phyloP scores from a whole-genome alignment of 2,113 vertebrate genomes.

The Lagenorhynchus albirostris region DNA sequence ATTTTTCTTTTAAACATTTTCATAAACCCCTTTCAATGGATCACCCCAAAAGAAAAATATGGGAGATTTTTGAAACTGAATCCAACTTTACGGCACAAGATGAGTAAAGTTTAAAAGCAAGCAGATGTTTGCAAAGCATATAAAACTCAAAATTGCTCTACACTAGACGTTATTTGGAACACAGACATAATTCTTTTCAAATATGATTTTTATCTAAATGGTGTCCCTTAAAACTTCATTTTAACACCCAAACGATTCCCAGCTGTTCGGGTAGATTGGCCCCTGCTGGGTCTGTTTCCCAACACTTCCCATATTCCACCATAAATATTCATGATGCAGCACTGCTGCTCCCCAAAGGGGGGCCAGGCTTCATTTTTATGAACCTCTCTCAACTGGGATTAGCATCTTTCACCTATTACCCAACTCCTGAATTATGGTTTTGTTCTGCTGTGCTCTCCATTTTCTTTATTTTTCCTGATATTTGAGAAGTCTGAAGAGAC shows the following conservation, averaged over 20 bases:
- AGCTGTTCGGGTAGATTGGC: slow-evolving; percentile 62
- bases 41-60: slow-evolving; percentile 57
- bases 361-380: slow-evolving; percentile 58
- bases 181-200: slow-evolving; percentile 69
- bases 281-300: slow-evolving; percentile 66
- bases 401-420: slow-evolving; percentile 48
- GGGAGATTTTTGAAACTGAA: slow-evolving; percentile 59
- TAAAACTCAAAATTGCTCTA: slow-evolving; percentile 61
- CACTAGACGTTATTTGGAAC: slow-evolving; percentile 53
- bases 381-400: slow-evolving; percentile 62
- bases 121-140: slow-evolving; percentile 70
- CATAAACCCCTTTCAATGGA: slow-evolving; percentile 28
- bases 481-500: slow-evolving; percentile 59
- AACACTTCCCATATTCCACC: slow-evolving; percentile 47
- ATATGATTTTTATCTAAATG: slow-evolving; percentile 78
- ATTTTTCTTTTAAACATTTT: slow-evolving; percentile 61
- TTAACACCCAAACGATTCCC: slow-evolving; percentile 75
- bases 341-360: slow-evolving; percentile 44
- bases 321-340: slow-evolving; percentile 74
- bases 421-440: slow-evolving; percentile 63
- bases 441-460: neutral
- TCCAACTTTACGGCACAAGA: slow-evolving; percentile 62
- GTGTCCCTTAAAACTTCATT: slow-evolving; percentile 75
- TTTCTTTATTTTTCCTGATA: slow-evolving; percentile 54
- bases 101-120: slow-evolving; percentile 73